Base-by-base conservation (phyloP, 2,797 vertebrate species). In the Forpus xanthops region DNA sequence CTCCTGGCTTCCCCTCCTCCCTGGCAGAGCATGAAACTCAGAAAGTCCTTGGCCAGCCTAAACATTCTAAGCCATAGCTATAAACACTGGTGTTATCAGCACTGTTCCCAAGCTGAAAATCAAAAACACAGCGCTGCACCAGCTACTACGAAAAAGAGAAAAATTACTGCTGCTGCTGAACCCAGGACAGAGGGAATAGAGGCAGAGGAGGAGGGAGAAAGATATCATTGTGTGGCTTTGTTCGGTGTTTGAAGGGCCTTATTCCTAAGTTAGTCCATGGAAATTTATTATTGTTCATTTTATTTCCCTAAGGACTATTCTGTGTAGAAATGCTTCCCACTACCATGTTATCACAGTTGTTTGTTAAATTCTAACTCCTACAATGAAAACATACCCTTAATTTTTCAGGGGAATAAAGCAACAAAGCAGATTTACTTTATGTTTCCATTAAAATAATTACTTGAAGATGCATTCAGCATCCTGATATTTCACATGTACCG, bases 321-420 rank as follows among this genome's bases (percentile, higher is more conserved):
- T 89, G 56, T 61, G 52, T 42, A 6, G 8, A 88, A 90, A 86
- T 52, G 68, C 12, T 49, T 88, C 83, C 62, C 66, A 62, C 45
- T 58, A 17, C 73, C 62, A 65, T 42, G 39, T 85, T 94, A 82
- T 82, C 66, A 61, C 66, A 90, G 39, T 31, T 84, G 18, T 70
- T 90, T 89, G 31, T 71, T 93, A 84, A 78, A 58, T 70, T 86
- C 52, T 88, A 85, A 71, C 61, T 84, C 64, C 44, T 66, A 65
- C 58, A 77, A 50, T 23, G 70, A 89, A 90, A 96, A 79, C 2
- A 79, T 11, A 41, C 6, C 17, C 52, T 79, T 56, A 60, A 41
- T 91, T 92, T 92, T 94, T 79, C 65, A 90, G 27, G 7, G 49
- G 33, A 93, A 81, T 85, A 91, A 93, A 84, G 42, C 23, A 94